Conservation (phyloP, 2,888 invertebrate genomes). For the Drosophila gaucha region DNA sequence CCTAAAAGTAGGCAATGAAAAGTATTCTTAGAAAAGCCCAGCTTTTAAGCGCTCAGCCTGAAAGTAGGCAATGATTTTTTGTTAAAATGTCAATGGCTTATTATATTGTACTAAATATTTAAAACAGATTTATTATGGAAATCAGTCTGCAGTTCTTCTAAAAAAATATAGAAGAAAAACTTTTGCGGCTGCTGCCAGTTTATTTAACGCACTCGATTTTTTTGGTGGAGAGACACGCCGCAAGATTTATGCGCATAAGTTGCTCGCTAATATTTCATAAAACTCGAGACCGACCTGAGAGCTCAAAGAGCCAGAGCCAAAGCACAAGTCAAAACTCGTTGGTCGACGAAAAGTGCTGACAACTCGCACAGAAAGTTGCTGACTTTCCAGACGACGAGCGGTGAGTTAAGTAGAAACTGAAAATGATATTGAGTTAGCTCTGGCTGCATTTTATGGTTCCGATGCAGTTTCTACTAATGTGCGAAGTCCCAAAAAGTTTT, state of each 20-base stretch:
- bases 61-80: conserved; percentile 23
- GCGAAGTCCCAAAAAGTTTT: conserved; percentile 46
- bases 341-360: conserved; percentile 68
- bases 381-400: conserved; percentile 66
- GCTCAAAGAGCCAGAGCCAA: conserved; percentile 7
- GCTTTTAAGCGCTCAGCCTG: not conserved
- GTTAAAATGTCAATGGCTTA: not conserved
- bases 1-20: conserved; percentile 31
- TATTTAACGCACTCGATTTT: conserved; percentile 46
- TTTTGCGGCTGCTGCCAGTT: conserved; percentile 56
- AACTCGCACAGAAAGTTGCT: conserved; percentile 73
- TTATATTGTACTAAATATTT: conserved; percentile 11
- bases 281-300: conserved; percentile 51
- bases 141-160: conserved; percentile 7
- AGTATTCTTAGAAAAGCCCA: not conserved
- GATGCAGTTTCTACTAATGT: conserved; percentile 38
- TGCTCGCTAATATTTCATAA: conserved; percentile 76
- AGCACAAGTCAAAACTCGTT: conserved; percentile 53
- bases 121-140: conserved; percentile 29
- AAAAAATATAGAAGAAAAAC: conserved; percentile 14
- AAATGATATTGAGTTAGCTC: conserved; percentile 45
- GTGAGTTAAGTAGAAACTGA: conserved; percentile 46
- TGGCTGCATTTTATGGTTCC: conserved; percentile 49
- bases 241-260: conserved; percentile 79
- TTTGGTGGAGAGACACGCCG: conserved; percentile 29